Conservation (phyloP, 2,113 vertebrate species). For the Syngnathus typhle region DNA sequence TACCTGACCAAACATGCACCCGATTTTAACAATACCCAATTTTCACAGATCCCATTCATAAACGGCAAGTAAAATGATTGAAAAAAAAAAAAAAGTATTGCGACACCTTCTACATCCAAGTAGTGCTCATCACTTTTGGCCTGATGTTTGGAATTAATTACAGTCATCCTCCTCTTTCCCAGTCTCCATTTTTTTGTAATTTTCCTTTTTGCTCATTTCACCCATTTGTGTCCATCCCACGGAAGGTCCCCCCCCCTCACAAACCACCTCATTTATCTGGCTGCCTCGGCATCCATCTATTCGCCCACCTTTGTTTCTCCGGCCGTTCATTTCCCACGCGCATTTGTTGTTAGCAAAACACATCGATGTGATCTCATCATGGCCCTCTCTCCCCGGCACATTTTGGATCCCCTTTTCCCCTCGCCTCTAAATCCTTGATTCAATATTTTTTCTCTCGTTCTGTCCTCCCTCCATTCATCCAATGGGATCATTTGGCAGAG, state of each 20-base stretch:
- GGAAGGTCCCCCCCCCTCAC: constrained; percentile 16
- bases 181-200: constrained; percentile 5
- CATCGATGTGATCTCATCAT: background rate
- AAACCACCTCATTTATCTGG: constrained; percentile 29
- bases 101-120: background rate
- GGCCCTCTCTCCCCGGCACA: constrained; percentile 9
- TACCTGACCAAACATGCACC: too few species aligned
- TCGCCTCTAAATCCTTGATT: constrained; percentile 15
- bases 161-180: background rate
- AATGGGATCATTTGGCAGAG: constrained; percentile 39
- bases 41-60: too few species aligned
- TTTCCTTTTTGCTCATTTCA: background rate
- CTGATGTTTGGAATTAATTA: background rate
- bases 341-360: constrained; percentile 22
- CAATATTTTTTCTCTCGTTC: background rate
- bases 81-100: background rate
- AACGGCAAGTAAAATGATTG: too few species aligned
- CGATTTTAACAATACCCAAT: too few species aligned
- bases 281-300: constrained; percentile 33
- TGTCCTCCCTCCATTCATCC: constrained; percentile 10
- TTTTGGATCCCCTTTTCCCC: constrained; percentile 18
- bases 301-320: constrained; percentile 13
- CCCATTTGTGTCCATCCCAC: constrained; percentile 21
- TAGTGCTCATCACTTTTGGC: background rate
- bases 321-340: constrained; percentile 20